Base-by-base conservation (phyloP, 2,797 vertebrate species). In the Muscicapa comitata region DNA sequence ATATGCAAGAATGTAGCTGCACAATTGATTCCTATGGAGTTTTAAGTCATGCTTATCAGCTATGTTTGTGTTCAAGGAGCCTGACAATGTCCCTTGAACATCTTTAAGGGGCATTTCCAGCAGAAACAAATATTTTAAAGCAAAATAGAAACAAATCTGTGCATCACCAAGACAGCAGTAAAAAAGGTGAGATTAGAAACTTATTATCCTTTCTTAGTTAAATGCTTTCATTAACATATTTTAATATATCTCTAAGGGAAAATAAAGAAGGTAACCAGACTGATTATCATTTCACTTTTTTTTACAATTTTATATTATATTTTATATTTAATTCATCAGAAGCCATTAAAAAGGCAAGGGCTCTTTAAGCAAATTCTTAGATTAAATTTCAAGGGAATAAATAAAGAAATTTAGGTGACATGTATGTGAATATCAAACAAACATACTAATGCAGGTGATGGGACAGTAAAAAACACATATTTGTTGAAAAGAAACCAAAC, bases 211-310 rank as follows among this genome's bases (percentile, higher is more conserved):
- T 75, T 33, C 37, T 92, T 84, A 73, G 40, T 90, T 93, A 93
- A 78, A 96, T 95, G 57, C 63, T 74, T 93, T 93, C 89, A 78
- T 96, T 90, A 89, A 58, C 45, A 90, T 73, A 9, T 84, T 90
- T 90, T 87, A 79, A 61, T 67, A 35, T n/a, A 21, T 53, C 68
- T 93, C n/a, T 57, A 43, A 89, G 76, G 65, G 29, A 72, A 73
- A 85, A 66, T 31, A 91, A 81, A 81, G 25, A 31, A 40, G 29
- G n/a, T 17, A 93, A 59, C 40, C 38, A 51, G 48, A 47, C 20
- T 78, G 84, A 94, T 92, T 88, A 92, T 65, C 7, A 82, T 83
- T 91, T 80, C 21, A 81, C n/a, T 61, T 42, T 81, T 81, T 93
- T 80, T 87, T 87, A 51, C 40, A 86, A 37, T 82, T 93, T 96